Evolutionary conservation across 2,888 invertebrate genomes (phyloP), one percentile per base, ranked within the genome.

Genomic region (Cataglyphis rosenhaueri): DNA sequence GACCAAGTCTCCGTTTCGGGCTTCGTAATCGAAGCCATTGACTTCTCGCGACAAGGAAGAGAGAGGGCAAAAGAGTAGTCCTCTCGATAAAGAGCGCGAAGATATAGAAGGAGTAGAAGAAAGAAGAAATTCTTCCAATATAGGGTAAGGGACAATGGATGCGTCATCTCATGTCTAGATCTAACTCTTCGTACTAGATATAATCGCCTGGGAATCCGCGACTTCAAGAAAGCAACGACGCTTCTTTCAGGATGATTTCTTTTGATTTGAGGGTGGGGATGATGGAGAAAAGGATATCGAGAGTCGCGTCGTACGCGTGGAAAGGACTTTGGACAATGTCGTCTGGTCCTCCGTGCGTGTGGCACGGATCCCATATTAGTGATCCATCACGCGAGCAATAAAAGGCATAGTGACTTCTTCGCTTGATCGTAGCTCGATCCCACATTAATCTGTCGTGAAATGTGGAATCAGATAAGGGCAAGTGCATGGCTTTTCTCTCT

Each of bases 191-290:
- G 89, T 90, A 92, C 91, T 52, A 92, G 93, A 93, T 94, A 92
- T 92, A 92, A 93, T 93, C 93, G 91, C 93, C 93, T 94, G 93
- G 93, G 93, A 94, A 94, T 93, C 92, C 92, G 93, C 93, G 92
- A 92, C 89, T 71, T 21, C 66, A 65, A 81, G 81, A 82, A 59
- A 78, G 81, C 82, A 29, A 57, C 55, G 64, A 44, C 61, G 61
- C 83, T 81, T 85, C 85, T 82, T 81, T 70, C 66, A 64, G 15
- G 21, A 35, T 76, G 81, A 82, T 73, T 84, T 81, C 78, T 84
- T 73, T 75, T 83, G 71, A 70, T 57, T 41, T 59, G 73, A 57
- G 52, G 48, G 66, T 55, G 75, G 83, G 55, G 82, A 68, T 52
- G 75, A 74, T 18, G 52, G 21, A 64, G 85, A 81, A 81, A 68